Evolutionary conservation across 2,888 invertebrate genomes (phyloP).

Genomic region (Cinara cedri): DNA sequence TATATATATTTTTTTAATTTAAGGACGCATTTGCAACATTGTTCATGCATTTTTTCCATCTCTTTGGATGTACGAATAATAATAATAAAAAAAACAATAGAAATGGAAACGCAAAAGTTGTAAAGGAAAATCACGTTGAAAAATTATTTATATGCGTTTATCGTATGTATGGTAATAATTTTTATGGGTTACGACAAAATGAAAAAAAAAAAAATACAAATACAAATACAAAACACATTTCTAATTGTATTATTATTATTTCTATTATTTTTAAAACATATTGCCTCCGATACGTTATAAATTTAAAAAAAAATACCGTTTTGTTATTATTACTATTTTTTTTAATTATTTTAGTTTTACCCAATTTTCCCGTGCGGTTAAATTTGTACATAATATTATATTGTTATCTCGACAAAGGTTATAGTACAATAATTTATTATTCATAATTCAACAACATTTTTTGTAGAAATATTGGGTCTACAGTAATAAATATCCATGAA

Average conservation of each 20-base stretch:
- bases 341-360: conserved; percentile 14
- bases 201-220: too few species aligned
- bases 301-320: background rate
- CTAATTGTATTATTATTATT: conserved; percentile 7
- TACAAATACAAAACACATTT: background rate
- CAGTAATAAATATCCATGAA: background rate
- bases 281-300: conserved; percentile 15
- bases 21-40: too few species aligned
- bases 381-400: conserved; percentile 5
- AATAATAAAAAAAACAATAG: conserved; percentile 4
- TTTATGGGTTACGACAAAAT: conserved; percentile 5
- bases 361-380: background rate
- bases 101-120: background rate
- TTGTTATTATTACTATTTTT: too few species aligned
- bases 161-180: background rate
- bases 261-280: conserved; percentile 18
- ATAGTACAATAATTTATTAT: background rate
- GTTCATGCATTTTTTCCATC: conserved; percentile 1
- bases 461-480: background rate
- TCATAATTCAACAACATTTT: background rate
- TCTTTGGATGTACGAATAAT: background rate
- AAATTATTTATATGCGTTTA: conserved; percentile 6
- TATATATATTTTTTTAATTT: too few species aligned
- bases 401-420: background rate
- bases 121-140: conserved; percentile 3